Base-by-base conservation (phyloP, 2,113 vertebrate species). In the Ailuropoda melanoleuca region DNA sequence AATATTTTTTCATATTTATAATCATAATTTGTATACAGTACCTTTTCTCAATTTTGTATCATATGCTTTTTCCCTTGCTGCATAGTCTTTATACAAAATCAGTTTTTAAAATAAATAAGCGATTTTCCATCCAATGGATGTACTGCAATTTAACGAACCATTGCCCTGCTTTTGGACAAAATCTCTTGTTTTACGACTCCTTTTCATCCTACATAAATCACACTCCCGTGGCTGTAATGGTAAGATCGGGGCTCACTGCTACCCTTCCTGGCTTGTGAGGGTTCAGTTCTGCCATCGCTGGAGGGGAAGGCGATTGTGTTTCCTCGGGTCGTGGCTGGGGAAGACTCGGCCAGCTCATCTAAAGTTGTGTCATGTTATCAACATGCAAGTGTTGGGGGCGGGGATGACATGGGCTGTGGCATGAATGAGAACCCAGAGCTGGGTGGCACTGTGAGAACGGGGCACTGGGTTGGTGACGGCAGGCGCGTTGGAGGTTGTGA, bases 401-500 rank as follows among this genome's bases (percentile, higher is more conserved):
- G 6, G 2, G 3, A 24, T 70, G 43, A 48, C 53, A 0, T 0
- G 0, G 60, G 17, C 23, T 4, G 14, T 12, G 3, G 62, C 14
- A 0, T 3, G 46, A 68, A 7, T 0, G 66, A 48, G 26, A 15
- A 14, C 34, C 9, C 21, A 50, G 34, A 60, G 68, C 31, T 1
- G 53, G 13, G 64, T 10, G 39, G 53, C 18, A 0, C 24, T 0
- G 1, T 8, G 78, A 19, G 43, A n/a, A 24, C 0, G 46, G 75
- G 53, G 43, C 1, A 1, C 14, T 21, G 21, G 56, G 77, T 19
- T 43, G 53, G 64, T 0, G 0, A 10, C 12, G 15, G 37, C n/a
- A 8, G 84, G 34, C 6, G 19, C 2, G 3, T 31, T 8, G 70
- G 83, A 55, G 64, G 19, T 48, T 37, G 72, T 4, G 18, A 13